Base-by-base conservation (phyloP, 1,140 invertebrate species). In the Brachionus rotundiformis region DNA sequence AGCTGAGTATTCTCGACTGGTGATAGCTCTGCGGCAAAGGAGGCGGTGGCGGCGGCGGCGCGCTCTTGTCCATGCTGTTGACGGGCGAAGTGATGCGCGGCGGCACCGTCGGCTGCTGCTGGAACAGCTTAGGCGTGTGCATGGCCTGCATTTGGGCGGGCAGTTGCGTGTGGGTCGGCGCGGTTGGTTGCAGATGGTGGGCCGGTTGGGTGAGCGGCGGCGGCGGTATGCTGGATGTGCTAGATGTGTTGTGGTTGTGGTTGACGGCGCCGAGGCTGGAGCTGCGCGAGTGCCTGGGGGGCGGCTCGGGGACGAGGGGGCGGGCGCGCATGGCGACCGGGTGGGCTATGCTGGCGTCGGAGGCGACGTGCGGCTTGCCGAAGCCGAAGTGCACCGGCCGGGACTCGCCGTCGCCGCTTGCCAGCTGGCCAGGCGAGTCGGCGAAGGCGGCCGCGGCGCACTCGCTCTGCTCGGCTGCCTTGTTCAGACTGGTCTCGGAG, bases 41-140 rank as follows among this genome's bases (percentile, higher is more conserved):
- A 44, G 79, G 79, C 0, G 79, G 79, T 27, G 79, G 79, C 0
- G 79, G 79, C 19, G 79, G 79, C 4, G 31, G 31, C 4, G 36
- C 8, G 5, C 16, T 11, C 7, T 31, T 33, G 6, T n/a, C 49
- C 33, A 1, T 10, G 33, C 1, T 25, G 16, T 8, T 47, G 5
- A 54, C 13, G 4, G 79, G 79, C 3, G 79, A 63, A 27, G 79
- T 63, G 11, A 81, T 63, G 5, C 54, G 29, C 6, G 54, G 79
- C 2, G 54, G 79, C 2, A 81, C 54, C 10, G 27, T 23, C 6
- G 54, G 54, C 19, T 44, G 54, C 27, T 81, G 59, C 27, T 41
- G n/a, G 6, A 81, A 54, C 25, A 81, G n/a, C n/a, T n/a, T n/a
- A n/a, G n/a, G n/a, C n/a, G n/a, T n/a, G n/a, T 79, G 31, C 36